A percentile compares a stretch with the other conserved stretches of the same genome.
phyloP scores from a whole-genome alignment of 2,113 vertebrate species.

The Semicossyphus pulcher region DNA sequence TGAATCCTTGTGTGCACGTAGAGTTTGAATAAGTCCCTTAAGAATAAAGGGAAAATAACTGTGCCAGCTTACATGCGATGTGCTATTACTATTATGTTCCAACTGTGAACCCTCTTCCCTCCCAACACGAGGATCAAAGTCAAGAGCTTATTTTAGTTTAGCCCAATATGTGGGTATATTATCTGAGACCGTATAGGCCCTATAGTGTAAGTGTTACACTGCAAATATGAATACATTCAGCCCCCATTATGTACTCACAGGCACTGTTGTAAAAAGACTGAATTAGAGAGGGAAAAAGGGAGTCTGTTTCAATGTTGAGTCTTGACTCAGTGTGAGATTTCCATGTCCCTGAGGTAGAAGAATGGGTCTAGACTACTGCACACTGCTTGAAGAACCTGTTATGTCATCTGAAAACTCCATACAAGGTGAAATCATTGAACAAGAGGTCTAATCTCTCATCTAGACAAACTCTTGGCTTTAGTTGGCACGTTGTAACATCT shows the following conservation, averaged over 20 bases:
- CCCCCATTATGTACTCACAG: too few species aligned
- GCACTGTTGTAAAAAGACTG: background rate
- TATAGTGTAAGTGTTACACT: too few species aligned
- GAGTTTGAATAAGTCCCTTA: too few species aligned
- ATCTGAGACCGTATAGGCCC: too few species aligned
- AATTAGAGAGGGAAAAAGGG: background rate
- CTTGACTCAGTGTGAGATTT: background rate
- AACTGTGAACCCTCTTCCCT: too few species aligned
- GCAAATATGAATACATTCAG: too few species aligned
- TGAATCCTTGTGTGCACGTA: too few species aligned
- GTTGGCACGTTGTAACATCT: background rate
- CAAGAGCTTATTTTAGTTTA: too few species aligned
- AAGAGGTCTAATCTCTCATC: background rate
- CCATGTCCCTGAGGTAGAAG: background rate
- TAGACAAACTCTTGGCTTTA: slow-evolving; percentile 9
- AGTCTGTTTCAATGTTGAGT: background rate
- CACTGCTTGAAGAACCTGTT: background rate
- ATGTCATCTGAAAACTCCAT: background rate
- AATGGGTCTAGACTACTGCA: too few species aligned
- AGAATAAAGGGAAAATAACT: fast-evolving
- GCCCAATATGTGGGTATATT: too few species aligned
- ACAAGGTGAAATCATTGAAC: background rate
- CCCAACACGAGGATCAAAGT: too few species aligned
- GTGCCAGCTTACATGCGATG: background rate
- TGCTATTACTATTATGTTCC: background rate